Base-by-base conservation (phyloP, 2,888 invertebrate species). In the Mesorhabditis sp. region DNA sequence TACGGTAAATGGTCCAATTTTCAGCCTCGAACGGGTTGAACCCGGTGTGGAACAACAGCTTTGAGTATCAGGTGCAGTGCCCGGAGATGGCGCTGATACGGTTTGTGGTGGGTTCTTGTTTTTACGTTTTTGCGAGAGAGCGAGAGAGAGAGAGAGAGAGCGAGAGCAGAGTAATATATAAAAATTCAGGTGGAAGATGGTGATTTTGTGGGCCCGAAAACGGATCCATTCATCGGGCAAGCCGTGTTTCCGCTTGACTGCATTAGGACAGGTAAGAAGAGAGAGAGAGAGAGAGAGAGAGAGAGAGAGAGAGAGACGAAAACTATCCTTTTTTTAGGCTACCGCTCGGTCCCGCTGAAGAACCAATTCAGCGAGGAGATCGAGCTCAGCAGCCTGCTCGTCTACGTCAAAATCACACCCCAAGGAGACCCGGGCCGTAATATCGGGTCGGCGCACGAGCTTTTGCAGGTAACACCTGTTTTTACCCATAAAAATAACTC, bases 361-460 rank as follows among this genome's bases (percentile, higher is more conserved):
- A 98, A 98, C 87, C 92, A 91, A 45, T 93, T 90, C 87, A 93
- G 93, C 74, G 96, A 97, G 87, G 93, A 94, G 82, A 88, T 95
- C 67, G 97, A 97, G 87, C 88, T 98, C 69, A 92, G 95, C 0
- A 91, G 95, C 0, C 89, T 97, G 28, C 89, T 97, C 70, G 90
- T 97, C 63, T 92, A 93, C 86, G 89, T 93, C 68, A 90, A 90
- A 79, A 90, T 92, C 15, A 43, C 43, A 43, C 45, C 66, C 1
- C 58, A 7, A 45, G 42, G 58, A 42, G 67, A 62, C 45, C 4
- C n/a, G 6, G 64, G 58, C 5, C 4, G 5, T 1, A 50, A 28
- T 13, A 45, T 67, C 4, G 45, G 67, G 44, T 67, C 65, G 43
- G 63, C 62, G 5, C 68, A 71, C 41, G 68, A 67, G 4, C 13